Percentiles rank a stretch among this genome's conserved stretches.
Evolutionary conservation across 2,797 vertebrate genomes (phyloP).

Genomic region (Pterois miles): DNA sequence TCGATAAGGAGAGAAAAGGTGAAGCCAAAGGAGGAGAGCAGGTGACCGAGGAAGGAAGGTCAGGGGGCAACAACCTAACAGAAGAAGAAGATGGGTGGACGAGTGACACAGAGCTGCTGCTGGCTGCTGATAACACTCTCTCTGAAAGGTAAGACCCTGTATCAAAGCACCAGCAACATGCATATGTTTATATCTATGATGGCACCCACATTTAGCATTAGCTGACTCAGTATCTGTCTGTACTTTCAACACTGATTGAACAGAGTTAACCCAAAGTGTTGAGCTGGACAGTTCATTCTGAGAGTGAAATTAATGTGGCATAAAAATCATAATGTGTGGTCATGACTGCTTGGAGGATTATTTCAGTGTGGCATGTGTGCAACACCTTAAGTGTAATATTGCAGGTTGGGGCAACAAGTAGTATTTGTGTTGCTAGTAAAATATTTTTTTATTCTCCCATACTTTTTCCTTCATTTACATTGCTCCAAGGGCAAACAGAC

Average conservation of each 20-base stretch:
- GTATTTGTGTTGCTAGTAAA: background rate
- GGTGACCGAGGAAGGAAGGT: background rate
- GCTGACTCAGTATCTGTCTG: background rate
- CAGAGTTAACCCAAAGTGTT: background rate
- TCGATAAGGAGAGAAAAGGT: background rate
- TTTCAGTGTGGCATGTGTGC: background rate
- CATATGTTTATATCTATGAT: background rate
- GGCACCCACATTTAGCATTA: background rate
- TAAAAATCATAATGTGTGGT: background rate
- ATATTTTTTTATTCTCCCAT: background rate
- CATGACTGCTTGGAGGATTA: background rate
- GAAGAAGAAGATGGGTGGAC: constrained; percentile 30
- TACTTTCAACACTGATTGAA: background rate
- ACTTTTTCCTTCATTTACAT: too few relatives aligned
- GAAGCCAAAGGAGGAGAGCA: background rate
- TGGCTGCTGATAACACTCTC: constrained; percentile 58
- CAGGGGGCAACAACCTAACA: background rate
- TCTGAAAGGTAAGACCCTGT: constrained; percentile 56
- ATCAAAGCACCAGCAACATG: background rate
- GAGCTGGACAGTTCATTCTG: too few relatives aligned
- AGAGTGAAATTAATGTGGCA: background rate
- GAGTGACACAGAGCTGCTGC: constrained; percentile 25
- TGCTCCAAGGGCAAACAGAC: background rate
- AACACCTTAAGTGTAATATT: background rate
- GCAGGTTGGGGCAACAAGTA: background rate